phyloP scores from a whole-genome alignment of 2,888 invertebrate genomes.

The Pilophorus perplexus region DNA sequence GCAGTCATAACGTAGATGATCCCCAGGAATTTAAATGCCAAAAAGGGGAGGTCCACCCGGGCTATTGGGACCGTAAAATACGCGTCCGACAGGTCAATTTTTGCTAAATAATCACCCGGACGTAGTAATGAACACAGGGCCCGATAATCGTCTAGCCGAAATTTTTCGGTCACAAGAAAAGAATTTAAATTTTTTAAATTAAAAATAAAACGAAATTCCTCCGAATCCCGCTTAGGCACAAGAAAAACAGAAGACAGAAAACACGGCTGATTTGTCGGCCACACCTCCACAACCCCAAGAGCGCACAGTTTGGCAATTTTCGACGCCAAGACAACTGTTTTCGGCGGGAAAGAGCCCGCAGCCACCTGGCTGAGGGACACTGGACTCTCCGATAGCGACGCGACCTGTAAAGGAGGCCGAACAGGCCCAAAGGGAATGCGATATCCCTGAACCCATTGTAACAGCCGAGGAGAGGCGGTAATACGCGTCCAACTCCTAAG shows the following conservation, averaged over 20 bases:
- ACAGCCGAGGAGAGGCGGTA: not conserved
- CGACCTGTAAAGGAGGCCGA: not conserved
- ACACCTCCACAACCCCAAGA: not conserved
- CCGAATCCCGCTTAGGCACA: not conserved
- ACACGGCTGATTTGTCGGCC: not conserved
- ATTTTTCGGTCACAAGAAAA: not conserved
- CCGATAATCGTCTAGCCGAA: constrained; percentile 6
- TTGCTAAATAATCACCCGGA: not conserved
- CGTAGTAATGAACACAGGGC: not conserved
- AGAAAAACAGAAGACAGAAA: constrained; percentile 1
- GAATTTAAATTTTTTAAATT: not conserved
- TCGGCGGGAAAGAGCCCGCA: not conserved
- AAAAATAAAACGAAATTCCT: not conserved
- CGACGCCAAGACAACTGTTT: not conserved
- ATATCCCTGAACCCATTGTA: not conserved
- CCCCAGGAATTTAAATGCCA: not conserved
- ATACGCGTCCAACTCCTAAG: not conserved
- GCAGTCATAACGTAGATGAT: not conserved
- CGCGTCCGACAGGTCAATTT: not conserved
- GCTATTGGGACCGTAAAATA: not conserved
- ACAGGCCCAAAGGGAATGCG: not conserved
- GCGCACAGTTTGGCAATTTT: not conserved
- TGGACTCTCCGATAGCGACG: not conserved
- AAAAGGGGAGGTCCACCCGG: not conserved
- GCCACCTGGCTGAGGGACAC: not conserved